Percentiles rank a stretch among this genome's conserved stretches.
Evolutionary conservation across 2,888 invertebrate genomes (phyloP).

Genomic region (Andrena flavipes): DNA sequence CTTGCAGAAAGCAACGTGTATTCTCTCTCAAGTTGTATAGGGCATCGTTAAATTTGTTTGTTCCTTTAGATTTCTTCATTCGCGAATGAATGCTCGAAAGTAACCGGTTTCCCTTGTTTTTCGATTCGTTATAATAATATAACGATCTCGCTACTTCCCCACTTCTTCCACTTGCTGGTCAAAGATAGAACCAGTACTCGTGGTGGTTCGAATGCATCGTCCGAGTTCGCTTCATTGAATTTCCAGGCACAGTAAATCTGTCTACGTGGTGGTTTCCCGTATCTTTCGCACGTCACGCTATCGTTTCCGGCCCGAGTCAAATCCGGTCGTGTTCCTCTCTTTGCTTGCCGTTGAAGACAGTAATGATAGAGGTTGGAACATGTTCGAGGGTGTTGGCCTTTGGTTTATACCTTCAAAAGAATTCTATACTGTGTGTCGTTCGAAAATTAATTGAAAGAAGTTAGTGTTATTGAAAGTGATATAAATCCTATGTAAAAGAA

Average conservation of each 20-base stretch:
- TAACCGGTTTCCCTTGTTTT: neutral
- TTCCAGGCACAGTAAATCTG: constrained; percentile 74
- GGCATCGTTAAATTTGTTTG: neutral
- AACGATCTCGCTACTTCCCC: neutral
- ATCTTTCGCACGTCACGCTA: constrained; percentile 73
- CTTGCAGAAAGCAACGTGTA: neutral
- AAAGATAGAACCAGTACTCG: constrained; percentile 43
- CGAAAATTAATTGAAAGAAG: neutral
- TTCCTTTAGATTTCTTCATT: neutral
- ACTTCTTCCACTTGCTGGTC: constrained; percentile 5
- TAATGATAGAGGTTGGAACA: constrained; percentile 6
- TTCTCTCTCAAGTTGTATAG: neutral
- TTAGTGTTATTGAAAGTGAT: neutral
- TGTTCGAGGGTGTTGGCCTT: neutral
- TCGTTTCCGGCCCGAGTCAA: constrained; percentile 70
- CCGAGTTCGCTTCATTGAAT: constrained; percentile 73
- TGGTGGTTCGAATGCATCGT: constrained; percentile 45
- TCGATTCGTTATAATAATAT: neutral
- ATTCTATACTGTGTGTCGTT: neutral
- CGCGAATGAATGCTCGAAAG: neutral
- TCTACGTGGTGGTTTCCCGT: constrained; percentile 72
- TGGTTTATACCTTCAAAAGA: neutral
- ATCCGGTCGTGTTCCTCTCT: constrained; percentile 43
- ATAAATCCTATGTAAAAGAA: neutral
- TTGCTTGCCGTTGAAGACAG: constrained; percentile 22